A percentile compares a stretch with the other conserved stretches of the same genome.
Conservation (phyloP, 1,140 invertebrate species). For the Aphaenogaster ashmeadi region DNA sequence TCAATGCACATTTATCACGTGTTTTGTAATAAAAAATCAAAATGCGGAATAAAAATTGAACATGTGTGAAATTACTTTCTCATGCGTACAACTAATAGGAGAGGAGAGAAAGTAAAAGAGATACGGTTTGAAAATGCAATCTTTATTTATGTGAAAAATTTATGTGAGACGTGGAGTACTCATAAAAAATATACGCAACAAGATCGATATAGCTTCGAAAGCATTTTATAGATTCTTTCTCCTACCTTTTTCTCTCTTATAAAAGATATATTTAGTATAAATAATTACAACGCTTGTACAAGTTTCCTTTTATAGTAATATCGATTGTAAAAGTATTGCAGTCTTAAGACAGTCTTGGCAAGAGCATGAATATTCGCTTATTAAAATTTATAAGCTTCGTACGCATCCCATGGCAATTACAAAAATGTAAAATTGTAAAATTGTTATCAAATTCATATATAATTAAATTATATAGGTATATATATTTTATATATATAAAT, state of each 20-base stretch:
- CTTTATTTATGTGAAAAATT: conserved; percentile 40
- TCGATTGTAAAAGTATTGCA: conserved; percentile 22
- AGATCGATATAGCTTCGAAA: not conserved
- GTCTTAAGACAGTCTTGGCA: conserved; percentile 12
- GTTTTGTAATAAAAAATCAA: not conserved
- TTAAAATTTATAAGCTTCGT: not conserved
- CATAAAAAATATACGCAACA: conserved; percentile 45
- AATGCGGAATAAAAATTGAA: not conserved
- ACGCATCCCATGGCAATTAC: not conserved
- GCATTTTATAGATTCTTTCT: not conserved
- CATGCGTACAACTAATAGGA: not conserved
- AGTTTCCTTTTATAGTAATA: conserved; percentile 7
- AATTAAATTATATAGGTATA: not conserved
- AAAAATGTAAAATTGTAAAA: not conserved
- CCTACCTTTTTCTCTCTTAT: not conserved
- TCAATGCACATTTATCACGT: not conserved
- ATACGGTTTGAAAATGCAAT: not conserved
- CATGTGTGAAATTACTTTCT: not conserved
- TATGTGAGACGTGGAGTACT: not conserved
- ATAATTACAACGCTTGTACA: not conserved
- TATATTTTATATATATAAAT: too few relatives aligned
- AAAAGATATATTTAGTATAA: not conserved
- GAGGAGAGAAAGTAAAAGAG: not conserved
- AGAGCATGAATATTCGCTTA: not conserved
- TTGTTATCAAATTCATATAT: conserved; percentile 16